These are phyloP conservation scores for Perccottus glenii DNA, from an alignment of 2,113 vertebrate genomes.

Conservation along the genomic window DNA sequence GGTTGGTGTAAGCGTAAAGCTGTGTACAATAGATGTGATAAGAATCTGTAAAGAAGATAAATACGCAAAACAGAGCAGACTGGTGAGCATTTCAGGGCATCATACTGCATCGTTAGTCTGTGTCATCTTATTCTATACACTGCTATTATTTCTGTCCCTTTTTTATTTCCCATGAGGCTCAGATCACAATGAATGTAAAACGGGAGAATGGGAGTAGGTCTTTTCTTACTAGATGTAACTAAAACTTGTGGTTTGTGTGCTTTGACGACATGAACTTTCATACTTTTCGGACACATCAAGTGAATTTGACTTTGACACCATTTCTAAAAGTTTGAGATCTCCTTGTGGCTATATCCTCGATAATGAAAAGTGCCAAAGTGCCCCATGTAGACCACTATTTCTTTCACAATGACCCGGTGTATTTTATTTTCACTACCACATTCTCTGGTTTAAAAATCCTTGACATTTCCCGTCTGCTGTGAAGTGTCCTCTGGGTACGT, in stretches of 20 bases:
- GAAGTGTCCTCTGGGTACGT: conserved; percentile 27
- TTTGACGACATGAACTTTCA: conserved; percentile 53
- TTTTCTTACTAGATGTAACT: conserved; percentile 56
- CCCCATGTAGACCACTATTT: conserved; percentile 35
- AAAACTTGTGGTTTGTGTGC: conserved; percentile 49
- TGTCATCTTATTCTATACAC: conserved; percentile 34
- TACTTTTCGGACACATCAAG: conserved; percentile 21
- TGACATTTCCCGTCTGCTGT: conserved; percentile 2
- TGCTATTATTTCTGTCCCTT: conserved; percentile 21
- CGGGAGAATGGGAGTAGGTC: conserved; percentile 40
- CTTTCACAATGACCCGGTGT: conserved; percentile 33
- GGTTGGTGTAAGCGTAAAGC: conserved; percentile 63
- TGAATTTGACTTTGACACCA: conserved; percentile 39
- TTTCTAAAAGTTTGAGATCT: conserved; percentile 26
- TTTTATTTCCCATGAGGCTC: conserved; percentile 28
- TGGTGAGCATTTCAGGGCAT: conserved; percentile 71
- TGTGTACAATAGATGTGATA: conserved; percentile 75
- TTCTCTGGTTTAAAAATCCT: background rate
- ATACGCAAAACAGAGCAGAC: conserved; percentile 75
- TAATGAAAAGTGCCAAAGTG: conserved; percentile 61
- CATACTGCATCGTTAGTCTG: conserved; percentile 36
- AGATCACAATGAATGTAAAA: conserved; percentile 74
- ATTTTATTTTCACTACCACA: background rate
- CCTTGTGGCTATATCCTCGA: conserved; percentile 28
- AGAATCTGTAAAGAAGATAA: conserved; percentile 69